Conservation (phyloP, 2,113 vertebrate genomes). For the Apteryx mantelli region DNA sequence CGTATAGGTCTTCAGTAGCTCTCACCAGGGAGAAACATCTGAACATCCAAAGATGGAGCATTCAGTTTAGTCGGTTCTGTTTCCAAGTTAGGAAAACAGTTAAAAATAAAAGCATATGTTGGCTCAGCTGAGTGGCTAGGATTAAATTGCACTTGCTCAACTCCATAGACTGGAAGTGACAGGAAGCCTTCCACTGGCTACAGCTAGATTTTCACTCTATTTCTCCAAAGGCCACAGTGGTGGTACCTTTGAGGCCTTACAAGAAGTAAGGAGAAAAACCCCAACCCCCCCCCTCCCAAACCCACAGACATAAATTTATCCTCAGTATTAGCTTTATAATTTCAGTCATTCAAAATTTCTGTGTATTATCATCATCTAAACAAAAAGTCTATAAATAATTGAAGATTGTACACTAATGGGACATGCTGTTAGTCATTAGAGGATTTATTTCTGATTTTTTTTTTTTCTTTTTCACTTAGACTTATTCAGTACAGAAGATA, state of each 20-base stretch:
- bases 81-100: conserved; percentile 37
- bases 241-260: neutral
- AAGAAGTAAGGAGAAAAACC: neutral
- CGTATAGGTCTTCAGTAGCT: neutral
- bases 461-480: neutral
- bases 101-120: conserved; percentile 57
- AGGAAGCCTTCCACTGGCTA: neutral
- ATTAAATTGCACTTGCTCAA: neutral
- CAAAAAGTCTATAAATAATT: neutral
- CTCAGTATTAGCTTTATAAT: neutral
- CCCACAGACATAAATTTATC: neutral
- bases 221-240: neutral
- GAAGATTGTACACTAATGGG: neutral
- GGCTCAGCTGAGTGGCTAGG: neutral
- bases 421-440: neutral
- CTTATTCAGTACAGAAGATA: neutral
- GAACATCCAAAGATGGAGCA: neutral
- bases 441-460: neutral
- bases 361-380: neutral
- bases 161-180: neutral
- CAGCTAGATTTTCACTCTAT: neutral
- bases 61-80: neutral
- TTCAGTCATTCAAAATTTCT: neutral
- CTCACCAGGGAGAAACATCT: neutral
- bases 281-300: neutral